Evolutionary conservation across 64 coral and sea anemone genomes (phyloP), one percentile per base, ranked within the genome.

Genomic region (Stichodactyla helianthus): DNA sequence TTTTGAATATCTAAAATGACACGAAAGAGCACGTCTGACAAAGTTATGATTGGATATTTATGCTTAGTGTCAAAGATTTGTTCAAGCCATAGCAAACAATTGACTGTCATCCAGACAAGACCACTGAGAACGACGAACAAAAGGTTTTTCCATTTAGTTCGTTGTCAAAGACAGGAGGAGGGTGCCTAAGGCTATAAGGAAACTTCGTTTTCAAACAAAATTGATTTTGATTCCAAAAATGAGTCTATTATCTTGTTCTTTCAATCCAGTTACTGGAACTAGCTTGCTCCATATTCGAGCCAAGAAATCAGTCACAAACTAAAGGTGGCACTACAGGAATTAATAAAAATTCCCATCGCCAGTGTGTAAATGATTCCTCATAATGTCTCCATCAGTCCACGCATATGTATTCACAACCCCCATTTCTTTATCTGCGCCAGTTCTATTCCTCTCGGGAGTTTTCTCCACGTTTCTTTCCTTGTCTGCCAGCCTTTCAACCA

Each of bases 301-400:
- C 35, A 3, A 44, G 35, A 3, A 44, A 44, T 44, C 35, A 44
- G 35, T 44, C 35, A 44, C 35, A 44, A 44, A 44, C 35, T 44
- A 44, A 44, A 44, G 1, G 62, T n/a, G 62, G 7, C 62, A n/a
- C 19, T 74, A 11, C 8, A 31, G 68, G 12, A 74, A 74, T 74
- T 84, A 97, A 57, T 82, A 88, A 71, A 86, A 97, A 31, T 97
- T 97, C 17, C 94, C 94, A 44, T 97, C 94, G 0, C 84, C 84
- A 55, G 64, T 59, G 3, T 83, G 89, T 2, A 81, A 5, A 74
- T 82, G 88, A 59, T 71, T 87, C 52, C 59, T 78, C 15, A 97
- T n/a, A 2, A 93, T 76, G 27, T 63, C 58, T 13, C 91, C 94
- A 79, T 93, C 19, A 17, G 31, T 88, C 94, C 94, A 97, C 2